Evolutionary conservation across 2,113 vertebrate species (phyloP).

Genomic region (Lanius collurio): DNA sequence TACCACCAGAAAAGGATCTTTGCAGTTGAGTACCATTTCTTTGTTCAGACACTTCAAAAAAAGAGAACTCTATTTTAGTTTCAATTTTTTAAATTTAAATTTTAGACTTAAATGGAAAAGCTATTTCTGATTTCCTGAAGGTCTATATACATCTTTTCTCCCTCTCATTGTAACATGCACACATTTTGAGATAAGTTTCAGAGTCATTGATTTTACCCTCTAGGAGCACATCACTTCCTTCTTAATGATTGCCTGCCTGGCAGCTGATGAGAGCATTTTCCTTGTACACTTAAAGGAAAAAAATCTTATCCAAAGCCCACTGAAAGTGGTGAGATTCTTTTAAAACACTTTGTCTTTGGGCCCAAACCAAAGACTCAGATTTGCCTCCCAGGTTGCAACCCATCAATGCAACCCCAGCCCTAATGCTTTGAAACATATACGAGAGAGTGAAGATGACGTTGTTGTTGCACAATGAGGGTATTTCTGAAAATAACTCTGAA

Average conservation of each 20-base stretch:
- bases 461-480: background rate
- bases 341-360: background rate
- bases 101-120: background rate
- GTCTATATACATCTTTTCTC: background rate
- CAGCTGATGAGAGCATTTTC: constrained; percentile 3
- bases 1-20: background rate
- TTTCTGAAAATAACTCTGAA: background rate
- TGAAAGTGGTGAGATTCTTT: background rate
- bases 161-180: background rate
- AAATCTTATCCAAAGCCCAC: background rate
- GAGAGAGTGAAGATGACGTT: background rate
- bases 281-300: background rate
- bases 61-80: background rate
- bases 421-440: background rate
- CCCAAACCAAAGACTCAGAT: background rate
- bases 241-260: constrained; percentile 8
- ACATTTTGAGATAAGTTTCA: background rate
- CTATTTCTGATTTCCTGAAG: background rate
- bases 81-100: background rate
- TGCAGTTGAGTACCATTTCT: background rate
- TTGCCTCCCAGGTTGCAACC: background rate
- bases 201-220: constrained; percentile 11
- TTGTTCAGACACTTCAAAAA: background rate
- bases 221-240: constrained; percentile 6
- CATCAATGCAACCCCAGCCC: background rate